Base-by-base conservation (phyloP, 2,888 invertebrate genomes). In the Hydriomena furcata region DNA sequence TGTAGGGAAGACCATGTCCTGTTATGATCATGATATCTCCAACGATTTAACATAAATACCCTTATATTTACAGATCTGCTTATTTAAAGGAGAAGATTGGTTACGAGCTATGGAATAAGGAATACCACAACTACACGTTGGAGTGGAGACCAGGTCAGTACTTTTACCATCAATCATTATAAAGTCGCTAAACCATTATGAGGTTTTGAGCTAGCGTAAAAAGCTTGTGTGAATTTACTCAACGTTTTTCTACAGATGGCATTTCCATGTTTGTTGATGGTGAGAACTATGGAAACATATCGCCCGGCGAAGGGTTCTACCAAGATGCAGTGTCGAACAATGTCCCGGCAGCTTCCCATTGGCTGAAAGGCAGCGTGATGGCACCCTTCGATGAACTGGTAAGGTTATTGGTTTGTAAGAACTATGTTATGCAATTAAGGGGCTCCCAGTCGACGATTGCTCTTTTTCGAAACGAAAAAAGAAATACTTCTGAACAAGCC, bases 351-450 rank as follows among this genome's bases (percentile, higher is more conserved):
- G 88, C 91, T 0, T 62, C 84, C 0, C 86, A 84, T 20, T 95
- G 95, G 95, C 83, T 81, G 13, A 85, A 76, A 48, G 92, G 93
- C 11, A 84, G 80, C 28, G 63, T 73, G 31, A 91, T 94, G 82
- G 94, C 95, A 1, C 96, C 96, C 0, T 95, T 96, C 65, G 95
- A 96, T 77, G 92, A 93, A 72, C 91, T 94, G 90, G 95, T 94
- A 77, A 68, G 52, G 12, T 17, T 35, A 24, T 21, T 8, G 1
- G 7, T 38, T n/a, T 25, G 25, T 7, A 20, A 1, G 5, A 8
- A 31, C 2, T 17, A 17, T 17, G 17, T 2, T 2, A 17, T 17
- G 17, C 2, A 17, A 17, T 17, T 3, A 2, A 17, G n/a, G n/a
- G n/a, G n/a, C n/a, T n/a, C n/a, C n/a, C n/a, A n/a, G n/a, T n/a